phyloP scores from a whole-genome alignment of 2,113 vertebrate genomes.

The Lepus europaeus region DNA sequence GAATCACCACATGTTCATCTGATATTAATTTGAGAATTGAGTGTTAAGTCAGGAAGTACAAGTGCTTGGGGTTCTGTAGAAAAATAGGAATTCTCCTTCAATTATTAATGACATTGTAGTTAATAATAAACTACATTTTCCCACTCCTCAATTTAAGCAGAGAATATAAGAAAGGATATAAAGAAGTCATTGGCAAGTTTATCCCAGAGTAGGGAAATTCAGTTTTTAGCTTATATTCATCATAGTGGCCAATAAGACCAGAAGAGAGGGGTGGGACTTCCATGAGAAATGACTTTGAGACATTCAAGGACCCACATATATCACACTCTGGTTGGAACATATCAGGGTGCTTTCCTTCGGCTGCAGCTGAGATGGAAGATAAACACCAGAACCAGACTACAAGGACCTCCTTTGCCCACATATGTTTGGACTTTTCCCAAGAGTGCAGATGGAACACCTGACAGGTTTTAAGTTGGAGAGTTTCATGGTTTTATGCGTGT shows the following conservation, averaged over 20 bases:
- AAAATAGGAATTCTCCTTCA: background rate
- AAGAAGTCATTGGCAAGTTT: background rate
- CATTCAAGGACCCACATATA: background rate
- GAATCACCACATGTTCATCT: background rate
- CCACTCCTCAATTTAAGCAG: background rate
- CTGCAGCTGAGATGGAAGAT: background rate
- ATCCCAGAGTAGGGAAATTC: background rate
- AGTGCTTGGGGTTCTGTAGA: background rate
- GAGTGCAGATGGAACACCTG: background rate
- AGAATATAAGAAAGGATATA: background rate
- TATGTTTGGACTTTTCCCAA: background rate
- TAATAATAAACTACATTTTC: background rate
- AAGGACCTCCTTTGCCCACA: background rate
- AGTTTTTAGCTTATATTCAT: background rate
- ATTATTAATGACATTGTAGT: background rate
- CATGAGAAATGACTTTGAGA: background rate
- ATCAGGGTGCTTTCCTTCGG: background rate
- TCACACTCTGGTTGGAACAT: background rate
- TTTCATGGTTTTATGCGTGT: background rate
- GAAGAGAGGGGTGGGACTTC: background rate
- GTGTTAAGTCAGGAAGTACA: background rate
- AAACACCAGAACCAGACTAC: background rate
- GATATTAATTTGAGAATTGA: constrained; percentile 34
- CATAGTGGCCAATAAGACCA: background rate
- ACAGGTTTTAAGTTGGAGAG: background rate